Base-by-base conservation (phyloP, 1,140 invertebrate genomes). In the Lasioglossum albipes region DNA sequence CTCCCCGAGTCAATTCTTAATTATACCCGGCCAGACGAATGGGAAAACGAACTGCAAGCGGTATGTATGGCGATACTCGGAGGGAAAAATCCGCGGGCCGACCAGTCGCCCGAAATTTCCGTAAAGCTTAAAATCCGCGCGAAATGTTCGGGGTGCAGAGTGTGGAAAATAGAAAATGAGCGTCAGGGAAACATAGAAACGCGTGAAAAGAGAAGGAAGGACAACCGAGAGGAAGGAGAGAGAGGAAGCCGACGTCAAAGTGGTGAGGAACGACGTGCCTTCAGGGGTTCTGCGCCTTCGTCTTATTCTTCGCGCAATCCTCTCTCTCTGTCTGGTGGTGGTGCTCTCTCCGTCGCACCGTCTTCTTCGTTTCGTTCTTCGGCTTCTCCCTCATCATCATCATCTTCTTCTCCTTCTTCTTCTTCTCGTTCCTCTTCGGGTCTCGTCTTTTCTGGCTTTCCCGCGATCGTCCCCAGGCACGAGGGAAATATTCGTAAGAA, bases 401-500 rank as follows among this genome's bases (percentile, higher is more conserved):
- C 42, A 1, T 45, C 42, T 45, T 45, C 45, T 49, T 49, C 45
- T 49, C 27, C 64, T 65, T 77, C 41, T 45, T 83, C 79, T 54
- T 61, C 68, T 73, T 49, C 52, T 27, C 57, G 74, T 68, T 65
- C 64, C 72, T 67, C 70, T 85, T 76, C 62, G 16, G 59, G 61
- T 69, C 20, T 68, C 57, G 59, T 41, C 70, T 68, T 85, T 81
- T 84, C 72, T 57, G 68, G 45, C 57, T 83, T 72, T 84, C 73
- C 65, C 78, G 42, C 80, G 81, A 87, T 86, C 77, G 85, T 87
- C 85, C 84, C 81, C 84, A 86, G 79, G 87, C 89, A 89, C 90
- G 85, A 86, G 88, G 89, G 90, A 93, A 92, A 93, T 93, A 93
- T 93, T 93, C 92, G 91, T 93, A 93, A 93, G 91, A 93, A 93